Evolutionary conservation across 2,888 invertebrate species (phyloP).

Genomic region (Eupithecia tripunctaria): DNA sequence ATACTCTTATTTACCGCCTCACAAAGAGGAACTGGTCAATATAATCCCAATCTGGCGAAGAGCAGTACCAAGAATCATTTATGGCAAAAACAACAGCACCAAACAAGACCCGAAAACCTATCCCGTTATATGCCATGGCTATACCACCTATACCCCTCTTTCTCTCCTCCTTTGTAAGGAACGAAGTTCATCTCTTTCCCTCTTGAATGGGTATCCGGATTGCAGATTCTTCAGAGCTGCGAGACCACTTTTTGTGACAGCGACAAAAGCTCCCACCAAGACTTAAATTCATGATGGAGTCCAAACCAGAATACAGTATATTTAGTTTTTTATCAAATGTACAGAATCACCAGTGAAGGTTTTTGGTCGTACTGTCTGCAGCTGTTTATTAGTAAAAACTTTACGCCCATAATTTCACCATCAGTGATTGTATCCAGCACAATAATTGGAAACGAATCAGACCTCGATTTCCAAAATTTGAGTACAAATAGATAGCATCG

Average conservation of each 20-base stretch:
- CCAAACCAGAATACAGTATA: constrained; percentile 40
- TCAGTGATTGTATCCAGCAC: not conserved
- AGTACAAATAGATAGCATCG: not conserved
- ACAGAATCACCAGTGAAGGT: constrained; percentile 20
- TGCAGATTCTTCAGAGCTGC: constrained; percentile 58
- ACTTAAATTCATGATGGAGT: constrained; percentile 46
- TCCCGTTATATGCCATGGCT: constrained; percentile 70
- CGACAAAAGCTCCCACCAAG: constrained; percentile 40
- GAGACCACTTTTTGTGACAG: constrained; percentile 75
- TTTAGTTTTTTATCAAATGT: constrained; percentile 36
- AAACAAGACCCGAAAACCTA: constrained; percentile 56
- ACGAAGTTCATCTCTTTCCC: constrained; percentile 61
- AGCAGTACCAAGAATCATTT: constrained; percentile 63
- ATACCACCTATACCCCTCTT: constrained; percentile 52
- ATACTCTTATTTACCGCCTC: not conserved
- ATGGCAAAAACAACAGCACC: constrained; percentile 60
- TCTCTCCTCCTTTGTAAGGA: constrained; percentile 46
- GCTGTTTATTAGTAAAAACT: constrained; percentile 33
- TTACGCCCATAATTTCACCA: not conserved
- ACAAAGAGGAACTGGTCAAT: constrained; percentile 47
- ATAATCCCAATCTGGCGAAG: constrained; percentile 50
- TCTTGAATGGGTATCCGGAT: constrained; percentile 78
- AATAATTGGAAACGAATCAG: not conserved
- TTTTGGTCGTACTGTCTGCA: constrained; percentile 28
- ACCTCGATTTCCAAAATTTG: not conserved